These are phyloP conservation scores for Dendroctonus valens DNA, from an alignment of 1,140 invertebrate species.

Conservation along the genomic window DNA sequence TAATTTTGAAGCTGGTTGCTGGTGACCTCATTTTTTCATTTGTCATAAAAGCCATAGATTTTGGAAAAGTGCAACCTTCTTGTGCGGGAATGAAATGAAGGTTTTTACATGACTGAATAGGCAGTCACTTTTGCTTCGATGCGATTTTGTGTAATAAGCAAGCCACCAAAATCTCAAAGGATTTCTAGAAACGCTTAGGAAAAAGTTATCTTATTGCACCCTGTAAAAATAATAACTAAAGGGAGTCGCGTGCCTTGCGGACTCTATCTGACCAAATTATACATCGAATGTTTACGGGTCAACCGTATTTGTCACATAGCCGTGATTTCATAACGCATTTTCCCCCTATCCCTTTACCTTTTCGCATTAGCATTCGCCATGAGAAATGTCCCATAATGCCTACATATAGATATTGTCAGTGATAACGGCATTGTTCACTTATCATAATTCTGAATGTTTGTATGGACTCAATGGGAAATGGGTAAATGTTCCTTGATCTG, in stretches of 20 bases:
- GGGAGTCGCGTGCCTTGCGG: conserved; percentile 33
- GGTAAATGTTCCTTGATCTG: too few relatives aligned
- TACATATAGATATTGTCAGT: conserved; percentile 30
- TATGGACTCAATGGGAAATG: conserved; percentile 10
- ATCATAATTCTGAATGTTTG: conserved; percentile 21
- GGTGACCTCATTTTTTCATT: too few relatives aligned
- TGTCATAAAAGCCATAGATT: too few relatives aligned
- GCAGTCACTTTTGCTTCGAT: too few relatives aligned
- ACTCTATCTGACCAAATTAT: conserved; percentile 46
- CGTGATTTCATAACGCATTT: conserved; percentile 48
- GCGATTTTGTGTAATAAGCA: too few relatives aligned
- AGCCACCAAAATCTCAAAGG: too few relatives aligned
- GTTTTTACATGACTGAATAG: too few relatives aligned
- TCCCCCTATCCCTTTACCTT: conserved; percentile 23
- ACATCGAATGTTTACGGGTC: conserved; percentile 47
- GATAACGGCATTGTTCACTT: conserved; percentile 23
- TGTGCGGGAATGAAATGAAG: too few relatives aligned
- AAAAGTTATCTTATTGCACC: background rate
- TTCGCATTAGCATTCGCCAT: conserved; percentile 29
- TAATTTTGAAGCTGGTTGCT: too few relatives aligned
- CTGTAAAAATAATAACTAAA: conserved; percentile 21
- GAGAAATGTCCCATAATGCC: conserved; percentile 30
- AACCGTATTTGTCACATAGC: conserved; percentile 47
- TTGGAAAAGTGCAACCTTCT: too few relatives aligned
- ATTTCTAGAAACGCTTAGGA: too few relatives aligned